Evolutionary conservation across 2,113 vertebrate genomes (phyloP), one percentile per base, ranked within the genome.

Genomic region (Progne subis): DNA sequence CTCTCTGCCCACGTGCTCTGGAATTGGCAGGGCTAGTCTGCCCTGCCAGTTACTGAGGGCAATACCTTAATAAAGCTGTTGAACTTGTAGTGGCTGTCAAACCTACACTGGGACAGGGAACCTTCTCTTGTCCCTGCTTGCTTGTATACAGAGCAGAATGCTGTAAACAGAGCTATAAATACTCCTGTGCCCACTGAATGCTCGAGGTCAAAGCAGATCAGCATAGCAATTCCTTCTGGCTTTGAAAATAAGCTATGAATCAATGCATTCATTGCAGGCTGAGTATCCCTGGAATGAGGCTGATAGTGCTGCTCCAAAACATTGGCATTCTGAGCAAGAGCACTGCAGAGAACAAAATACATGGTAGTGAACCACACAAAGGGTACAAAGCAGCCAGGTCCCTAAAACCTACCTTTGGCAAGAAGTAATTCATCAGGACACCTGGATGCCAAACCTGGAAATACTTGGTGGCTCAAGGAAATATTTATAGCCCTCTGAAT

Each of bases 91-190:
- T 67, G 71, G 55, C 55, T 96, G 59, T 91, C 71, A 63, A 8
- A 90, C 59, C 67, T 80, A 77, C 28, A 23, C 16, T 39, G 59
- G 26, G 43, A 39, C 79, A 90, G 79, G 67, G 82, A 90, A 41
- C n/a, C 32, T 82, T 76, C 63, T 77, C 79, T 91, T 90, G 84
- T 59, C 39, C 63, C 86, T 65, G 19, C 9, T 94, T 7, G 1
- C 81, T 84, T 95, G 50, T 74, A 50, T 67, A 70, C 57, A 55
- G 82, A 90, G 71, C 68, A 90, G 69, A 92, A 61, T 37, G 71
- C 79, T 90, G 63, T 92, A 91, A 94, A 96, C 75, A 93, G 95
- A 93, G 87, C 90, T 96, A 95, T 95, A 95, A 96, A 95, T 95
- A 96, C 75, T 86, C 25, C 75, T 46, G 59, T 88, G 87, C 78